phyloP scores from a whole-genome alignment of 2,797 vertebrate species.

The Muraenolepis orangiensis region DNA sequence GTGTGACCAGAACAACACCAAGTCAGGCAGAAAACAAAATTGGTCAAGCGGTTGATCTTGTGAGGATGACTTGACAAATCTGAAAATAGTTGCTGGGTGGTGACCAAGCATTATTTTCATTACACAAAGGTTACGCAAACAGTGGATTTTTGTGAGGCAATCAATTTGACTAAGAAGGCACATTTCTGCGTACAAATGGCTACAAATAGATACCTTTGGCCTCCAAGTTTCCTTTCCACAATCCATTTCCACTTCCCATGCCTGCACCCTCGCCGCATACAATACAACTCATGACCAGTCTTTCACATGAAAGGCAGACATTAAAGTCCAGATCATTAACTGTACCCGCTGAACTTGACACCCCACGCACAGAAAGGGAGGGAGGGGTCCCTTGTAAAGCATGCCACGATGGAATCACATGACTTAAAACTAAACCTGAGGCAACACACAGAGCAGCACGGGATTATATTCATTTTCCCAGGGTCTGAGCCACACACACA shows the following conservation, averaged over 20 bases:
- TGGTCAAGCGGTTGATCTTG: background rate
- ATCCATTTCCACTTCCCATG: background rate
- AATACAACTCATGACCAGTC: background rate
- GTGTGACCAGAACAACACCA: conserved; percentile 5
- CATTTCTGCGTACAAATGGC: background rate
- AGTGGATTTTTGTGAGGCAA: background rate
- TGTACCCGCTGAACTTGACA: conserved; percentile 2
- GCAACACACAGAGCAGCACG: conserved; percentile 13
- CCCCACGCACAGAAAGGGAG: background rate
- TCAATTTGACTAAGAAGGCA: too few species aligned
- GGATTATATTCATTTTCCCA: conserved; percentile 9
- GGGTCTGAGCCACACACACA: background rate
- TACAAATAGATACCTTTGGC: background rate
- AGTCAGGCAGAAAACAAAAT: background rate
- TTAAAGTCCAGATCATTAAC: background rate
- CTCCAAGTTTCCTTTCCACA: conserved; percentile 36
- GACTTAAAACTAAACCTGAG: conserved; percentile 17
- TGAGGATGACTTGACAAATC: background rate
- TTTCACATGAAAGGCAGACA: background rate
- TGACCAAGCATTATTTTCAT: background rate
- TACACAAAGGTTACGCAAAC: background rate
- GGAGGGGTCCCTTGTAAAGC: conserved; percentile 4
- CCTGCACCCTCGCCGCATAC: background rate
- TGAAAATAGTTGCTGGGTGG: background rate
- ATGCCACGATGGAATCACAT: conserved; percentile 47